Evolutionary conservation across 2,797 vertebrate species (phyloP).

Genomic region (Oceanodroma leucorhoa): DNA sequence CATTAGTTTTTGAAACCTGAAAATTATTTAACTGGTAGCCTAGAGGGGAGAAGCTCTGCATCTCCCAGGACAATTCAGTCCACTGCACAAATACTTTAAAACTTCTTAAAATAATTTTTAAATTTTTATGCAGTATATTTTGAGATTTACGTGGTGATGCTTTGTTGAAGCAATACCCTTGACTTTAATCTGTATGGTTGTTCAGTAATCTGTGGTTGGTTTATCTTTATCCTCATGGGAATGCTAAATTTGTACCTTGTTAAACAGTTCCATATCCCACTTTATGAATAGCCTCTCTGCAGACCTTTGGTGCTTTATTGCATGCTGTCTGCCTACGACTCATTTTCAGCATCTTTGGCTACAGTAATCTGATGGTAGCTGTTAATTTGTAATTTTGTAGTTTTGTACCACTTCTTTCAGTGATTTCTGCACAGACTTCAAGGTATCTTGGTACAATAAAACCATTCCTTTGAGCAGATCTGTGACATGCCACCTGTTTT

Average conservation of each 20-base stretch:
- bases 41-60: neutral
- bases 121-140: neutral
- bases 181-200: neutral
- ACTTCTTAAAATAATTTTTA: neutral
- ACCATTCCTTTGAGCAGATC: neutral
- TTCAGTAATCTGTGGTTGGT: neutral
- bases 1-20: neutral
- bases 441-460: no score
- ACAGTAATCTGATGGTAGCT: neutral
- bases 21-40: neutral
- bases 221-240: neutral
- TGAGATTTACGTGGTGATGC: neutral
- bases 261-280: neutral
- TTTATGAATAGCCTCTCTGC: neutral
- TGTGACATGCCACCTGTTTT: neutral
- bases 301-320: neutral
- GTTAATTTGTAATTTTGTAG: neutral
- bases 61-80: neutral
- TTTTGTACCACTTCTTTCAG: neutral
- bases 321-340: accelerated
- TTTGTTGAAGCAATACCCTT: neutral
- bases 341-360: neutral
- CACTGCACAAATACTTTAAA: neutral
- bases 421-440: neutral
- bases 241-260: neutral